Conservation (phyloP, 2,888 invertebrate species). For the Plagodis pulveraria region DNA sequence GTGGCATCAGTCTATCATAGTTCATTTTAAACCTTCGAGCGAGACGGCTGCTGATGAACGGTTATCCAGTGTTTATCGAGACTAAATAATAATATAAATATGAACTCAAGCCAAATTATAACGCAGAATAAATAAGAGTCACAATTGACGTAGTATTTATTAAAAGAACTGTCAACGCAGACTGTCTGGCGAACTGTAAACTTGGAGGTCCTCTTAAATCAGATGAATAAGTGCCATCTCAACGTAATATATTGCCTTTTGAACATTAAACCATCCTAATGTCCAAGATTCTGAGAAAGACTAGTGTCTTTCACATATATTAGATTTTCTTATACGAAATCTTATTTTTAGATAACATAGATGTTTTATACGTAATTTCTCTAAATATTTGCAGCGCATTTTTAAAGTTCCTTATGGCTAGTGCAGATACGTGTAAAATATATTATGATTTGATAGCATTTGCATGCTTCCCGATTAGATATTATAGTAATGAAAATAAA, state of each 20-base stretch:
- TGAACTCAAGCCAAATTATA: constrained; percentile 29
- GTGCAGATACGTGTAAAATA: too few relatives aligned
- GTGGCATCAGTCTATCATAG: constrained; percentile 27
- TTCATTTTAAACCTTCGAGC: constrained; percentile 15
- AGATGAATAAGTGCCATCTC: constrained; percentile 35
- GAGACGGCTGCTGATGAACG: constrained; percentile 26
- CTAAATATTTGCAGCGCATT: too few relatives aligned
- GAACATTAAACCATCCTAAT: constrained; percentile 32
- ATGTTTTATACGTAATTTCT: too few relatives aligned
- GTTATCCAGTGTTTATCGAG: constrained; percentile 32
- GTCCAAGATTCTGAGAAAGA: constrained; percentile 39
- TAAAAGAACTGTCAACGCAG: constrained; percentile 51
- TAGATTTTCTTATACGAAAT: neutral
- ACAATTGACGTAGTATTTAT: constrained; percentile 54
- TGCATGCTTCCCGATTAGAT: too few relatives aligned
- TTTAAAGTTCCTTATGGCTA: too few relatives aligned
- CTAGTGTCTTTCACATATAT: constrained; percentile 3
- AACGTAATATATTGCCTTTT: constrained; percentile 39
- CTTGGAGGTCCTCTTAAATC: constrained; percentile 41
- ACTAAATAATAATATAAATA: constrained; percentile 27
- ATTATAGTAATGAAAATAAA: too few relatives aligned
- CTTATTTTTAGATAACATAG: constrained; percentile 2
- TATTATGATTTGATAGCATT: too few relatives aligned
- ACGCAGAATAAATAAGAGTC: constrained; percentile 32
- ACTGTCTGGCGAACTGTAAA: constrained; percentile 54